Conservation (phyloP, 2,888 invertebrate genomes). For the Pollenia labialis region DNA sequence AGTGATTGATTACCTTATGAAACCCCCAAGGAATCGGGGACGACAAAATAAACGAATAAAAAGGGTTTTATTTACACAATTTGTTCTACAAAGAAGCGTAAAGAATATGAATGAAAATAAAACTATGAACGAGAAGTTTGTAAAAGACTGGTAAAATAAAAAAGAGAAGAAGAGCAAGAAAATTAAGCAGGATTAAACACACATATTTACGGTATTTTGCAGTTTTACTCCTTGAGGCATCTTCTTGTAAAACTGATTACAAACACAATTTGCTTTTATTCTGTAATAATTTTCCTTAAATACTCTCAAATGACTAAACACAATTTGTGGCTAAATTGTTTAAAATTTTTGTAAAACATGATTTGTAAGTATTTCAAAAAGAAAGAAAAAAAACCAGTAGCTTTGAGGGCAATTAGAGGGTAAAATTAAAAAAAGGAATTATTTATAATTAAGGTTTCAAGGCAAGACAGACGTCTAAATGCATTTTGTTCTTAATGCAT, state of each 20-base stretch:
- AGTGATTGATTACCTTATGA: constrained; percentile 66
- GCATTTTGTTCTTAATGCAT: constrained; percentile 69
- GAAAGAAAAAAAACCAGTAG: constrained; percentile 61
- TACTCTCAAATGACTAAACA: constrained; percentile 68
- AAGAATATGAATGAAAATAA: constrained; percentile 34
- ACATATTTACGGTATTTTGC: constrained; percentile 7
- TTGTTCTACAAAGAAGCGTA: constrained; percentile 49
- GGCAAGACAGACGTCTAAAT: constrained; percentile 61
- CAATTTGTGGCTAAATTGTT: constrained; percentile 42
- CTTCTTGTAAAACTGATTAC: constrained; percentile 21
- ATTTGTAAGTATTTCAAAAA: constrained; percentile 54
- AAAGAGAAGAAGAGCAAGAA: constrained; percentile 48
- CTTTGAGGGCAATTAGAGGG: constrained; percentile 63
- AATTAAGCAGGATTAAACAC: constrained; percentile 62
- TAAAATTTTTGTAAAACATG: constrained; percentile 45
- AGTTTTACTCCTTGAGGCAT: constrained; percentile 4
- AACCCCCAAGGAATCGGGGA: constrained; percentile 54
- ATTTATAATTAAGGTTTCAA: constrained; percentile 69
- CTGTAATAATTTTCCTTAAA: constrained; percentile 48
- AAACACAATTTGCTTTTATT: constrained; percentile 7
- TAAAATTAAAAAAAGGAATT: constrained; percentile 49
- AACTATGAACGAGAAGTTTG: constrained; percentile 54
- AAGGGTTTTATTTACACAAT: constrained; percentile 65
- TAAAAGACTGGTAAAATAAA: constrained; percentile 53
- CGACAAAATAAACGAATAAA: constrained; percentile 35